A percentile compares a stretch with the other conserved stretches of the same genome.
Evolutionary conservation across 1,140 invertebrate genomes (phyloP).

Genomic region (Procambarus virginalis): DNA sequence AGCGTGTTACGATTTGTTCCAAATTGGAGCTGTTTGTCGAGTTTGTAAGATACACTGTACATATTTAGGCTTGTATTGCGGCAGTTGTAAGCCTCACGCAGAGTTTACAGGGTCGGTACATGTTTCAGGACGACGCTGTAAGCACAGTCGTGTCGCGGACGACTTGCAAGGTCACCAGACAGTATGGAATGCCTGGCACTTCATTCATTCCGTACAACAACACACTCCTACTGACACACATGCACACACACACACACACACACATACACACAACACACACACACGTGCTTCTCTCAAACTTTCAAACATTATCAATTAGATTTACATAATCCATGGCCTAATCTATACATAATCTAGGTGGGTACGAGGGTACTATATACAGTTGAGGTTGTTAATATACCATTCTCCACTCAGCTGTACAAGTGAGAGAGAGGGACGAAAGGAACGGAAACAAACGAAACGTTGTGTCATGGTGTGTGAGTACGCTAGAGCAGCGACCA

Average conservation of each 20-base stretch:
- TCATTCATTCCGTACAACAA: slow-evolving; percentile 33
- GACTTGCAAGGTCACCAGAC: slow-evolving; percentile 12
- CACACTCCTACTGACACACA: slow-evolving; percentile 3
- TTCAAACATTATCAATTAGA: too few species aligned
- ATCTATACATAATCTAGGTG: too few species aligned
- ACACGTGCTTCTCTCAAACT: slow-evolving; percentile 24
- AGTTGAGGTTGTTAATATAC: too few species aligned
- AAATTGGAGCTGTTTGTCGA: not conserved
- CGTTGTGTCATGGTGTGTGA: too few species aligned
- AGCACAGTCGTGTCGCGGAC: not conserved
- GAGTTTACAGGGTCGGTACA: not conserved
- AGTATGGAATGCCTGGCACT: slow-evolving; percentile 12
- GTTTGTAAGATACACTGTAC: not conserved
- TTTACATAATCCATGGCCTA: too few species aligned
- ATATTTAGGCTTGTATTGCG: not conserved
- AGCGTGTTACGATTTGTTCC: not conserved
- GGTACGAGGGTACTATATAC: too few species aligned
- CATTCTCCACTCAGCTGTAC: too few species aligned
- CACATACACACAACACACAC: not conserved
- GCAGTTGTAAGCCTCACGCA: not conserved
- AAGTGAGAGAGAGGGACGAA: too few species aligned
- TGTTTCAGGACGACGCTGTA: not conserved
- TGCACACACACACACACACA: slow-evolving; percentile 20
- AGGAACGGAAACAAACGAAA: too few species aligned
- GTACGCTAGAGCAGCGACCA: too few species aligned